These are phyloP conservation scores for Tinamus major DNA, from an alignment of 2,797 vertebrate genomes.

Conservation along the genomic window DNA sequence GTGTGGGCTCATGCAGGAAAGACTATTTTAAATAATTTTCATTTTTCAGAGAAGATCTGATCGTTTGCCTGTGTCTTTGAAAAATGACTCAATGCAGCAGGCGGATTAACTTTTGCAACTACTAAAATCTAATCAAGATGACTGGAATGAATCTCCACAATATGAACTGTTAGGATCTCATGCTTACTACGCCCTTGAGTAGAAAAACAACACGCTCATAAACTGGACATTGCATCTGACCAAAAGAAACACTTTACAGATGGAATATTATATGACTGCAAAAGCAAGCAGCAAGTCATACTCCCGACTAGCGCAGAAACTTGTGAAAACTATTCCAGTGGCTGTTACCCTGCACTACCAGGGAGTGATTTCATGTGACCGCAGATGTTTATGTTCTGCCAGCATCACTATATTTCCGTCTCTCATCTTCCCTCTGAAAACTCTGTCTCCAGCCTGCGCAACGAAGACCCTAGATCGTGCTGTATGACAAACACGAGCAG, in stretches of 20 bases:
- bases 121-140: conserved; percentile 10
- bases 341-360: not conserved
- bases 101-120: not conserved
- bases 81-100: conserved; percentile 8
- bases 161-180: not conserved
- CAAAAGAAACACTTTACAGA: not conserved
- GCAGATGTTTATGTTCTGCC: conserved; percentile 2
- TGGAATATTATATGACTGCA: not conserved
- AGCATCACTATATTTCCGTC: not conserved
- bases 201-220: not conserved
- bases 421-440: conserved; percentile 23
- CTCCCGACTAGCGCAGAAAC: not conserved
- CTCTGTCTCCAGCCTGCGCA: not conserved
- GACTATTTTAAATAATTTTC: not conserved
- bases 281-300: not conserved
- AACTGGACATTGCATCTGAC: not conserved
- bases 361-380: not conserved
- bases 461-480: not conserved
- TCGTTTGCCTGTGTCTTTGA: not conserved
- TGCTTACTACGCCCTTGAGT: not conserved
- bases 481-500: not conserved
- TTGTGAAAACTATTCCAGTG: not conserved
- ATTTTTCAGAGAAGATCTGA: not conserved
- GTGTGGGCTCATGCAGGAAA: not conserved
- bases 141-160: not conserved